Conservation (phyloP, 2,797 vertebrate genomes). For the Sebastes steindachneri region DNA sequence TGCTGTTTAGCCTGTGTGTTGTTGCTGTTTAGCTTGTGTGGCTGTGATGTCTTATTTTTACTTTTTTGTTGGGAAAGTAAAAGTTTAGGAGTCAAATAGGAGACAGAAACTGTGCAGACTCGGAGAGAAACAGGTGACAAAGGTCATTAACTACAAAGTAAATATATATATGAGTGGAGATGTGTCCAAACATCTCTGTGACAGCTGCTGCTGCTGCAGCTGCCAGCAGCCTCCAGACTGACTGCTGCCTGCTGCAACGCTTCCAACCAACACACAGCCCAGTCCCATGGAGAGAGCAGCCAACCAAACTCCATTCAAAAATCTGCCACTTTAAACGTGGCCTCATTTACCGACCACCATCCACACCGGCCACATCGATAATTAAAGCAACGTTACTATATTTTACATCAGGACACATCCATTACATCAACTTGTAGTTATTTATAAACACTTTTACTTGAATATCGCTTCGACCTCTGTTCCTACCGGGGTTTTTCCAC, state of each 20-base stretch:
- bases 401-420: too few relatives aligned
- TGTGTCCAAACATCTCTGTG: background rate
- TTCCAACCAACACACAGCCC: background rate
- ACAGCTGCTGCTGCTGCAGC: constrained; percentile 28
- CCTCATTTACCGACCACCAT: background rate
- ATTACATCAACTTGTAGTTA: background rate
- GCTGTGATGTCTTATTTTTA: background rate
- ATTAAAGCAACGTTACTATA: background rate
- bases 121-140: background rate
- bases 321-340: background rate
- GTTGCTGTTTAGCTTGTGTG: background rate
- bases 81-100: background rate
- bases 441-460: background rate
- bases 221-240: background rate
- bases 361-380: background rate
- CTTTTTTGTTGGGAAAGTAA: background rate
- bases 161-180: background rate
- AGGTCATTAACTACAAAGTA: background rate
- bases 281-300: background rate
- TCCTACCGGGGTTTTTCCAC: background rate
- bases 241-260: background rate
- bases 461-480: rapidly evolving
- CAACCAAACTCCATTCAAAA: background rate
- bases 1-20: background rate
- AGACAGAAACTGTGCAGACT: background rate